Base-by-base conservation (phyloP, 2,888 invertebrate genomes). In the Clostera curtula region DNA sequence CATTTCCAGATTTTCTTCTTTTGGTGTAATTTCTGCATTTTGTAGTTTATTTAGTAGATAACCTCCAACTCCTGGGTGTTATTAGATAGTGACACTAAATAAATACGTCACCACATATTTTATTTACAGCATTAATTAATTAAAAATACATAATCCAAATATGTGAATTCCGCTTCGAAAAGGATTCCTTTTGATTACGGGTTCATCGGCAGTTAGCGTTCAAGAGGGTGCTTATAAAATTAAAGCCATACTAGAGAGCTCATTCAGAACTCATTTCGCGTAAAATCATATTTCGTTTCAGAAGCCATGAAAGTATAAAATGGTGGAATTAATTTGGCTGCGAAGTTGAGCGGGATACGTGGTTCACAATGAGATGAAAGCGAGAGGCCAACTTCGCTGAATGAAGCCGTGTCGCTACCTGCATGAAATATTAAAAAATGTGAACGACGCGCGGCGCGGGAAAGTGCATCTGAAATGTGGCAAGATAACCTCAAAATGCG, bases 251-350 rank as follows among this genome's bases (percentile, higher is more conserved):
- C 34, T 49, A 56, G 56, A 57, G 56, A 59, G 67, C 54, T 62
- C 59, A 56, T 65, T 66, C 49, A 57, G 56, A 65, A 64, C 56
- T 66, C 65, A 45, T 51, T 40, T 55, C 53, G 56, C 50, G 65
- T 56, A 69, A 74, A 73, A 79, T 79, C 63, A 75, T 72, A 76
- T 75, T 76, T 67, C 71, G 64, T 57, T 58, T 49, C 61, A 49
- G 74, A 77, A 71, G 67, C 77, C 76, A 59, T 63, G 59, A 50
- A 68, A 73, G 61, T 67, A 67, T 61, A 54, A 52, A 67, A 67
- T 62, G 65, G 62, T 59, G 67, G 63, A 75, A 75, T 80, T 77
- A 80, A 79, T 79, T 76, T 70, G 69, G 68, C 75, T 73, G 77
- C 65, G 76, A 79, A 75, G 75, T 76, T 73, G 53, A 55, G 52